Base-by-base conservation (phyloP, 1,140 invertebrate species). In the Tetramorium alpestre region DNA sequence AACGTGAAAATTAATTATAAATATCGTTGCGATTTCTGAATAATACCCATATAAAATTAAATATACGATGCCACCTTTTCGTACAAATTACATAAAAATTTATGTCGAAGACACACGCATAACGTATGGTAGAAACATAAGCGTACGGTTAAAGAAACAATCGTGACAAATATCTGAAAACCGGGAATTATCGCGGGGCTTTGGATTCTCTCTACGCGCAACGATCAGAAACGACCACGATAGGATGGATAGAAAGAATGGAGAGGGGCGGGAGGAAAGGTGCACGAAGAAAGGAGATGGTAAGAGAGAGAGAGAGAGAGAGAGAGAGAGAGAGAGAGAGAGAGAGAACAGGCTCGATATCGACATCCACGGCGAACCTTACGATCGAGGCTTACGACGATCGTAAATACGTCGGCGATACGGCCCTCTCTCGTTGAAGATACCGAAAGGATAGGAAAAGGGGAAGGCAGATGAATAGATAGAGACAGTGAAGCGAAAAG, bases 351-450 rank as follows among this genome's bases (percentile, higher is more conserved):
- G 72, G 38, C 51, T 88, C 77, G 89, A 92, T 92, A 93, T 93
- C 93, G 92, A 92, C 93, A 90, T 92, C 92, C 89, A 89, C 75
- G 88, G 90, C 80, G 73, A 90, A 89, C 81, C 89, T 93, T 92
- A 92, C 92, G 91, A 92, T 92, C 92, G 89, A 93, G 91, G 93
- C 93, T 94, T 93, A 94, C 92, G 93, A 89, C 86, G 93, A 92
- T 93, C 92, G 92, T 94, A 93, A 94, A 93, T 93, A 93, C 93
- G 92, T 94, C 93, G 87, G 84, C 90, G 93, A 92, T 93, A 94
- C 88, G 91, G 85, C 91, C 88, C 87, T 92, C 87, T 80, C 85
- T 87, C 88, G 82, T 87, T 80, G 77, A 86, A 86, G 90, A 85
- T 89, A 91, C 82, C 85, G 77, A 89, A 89, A 75, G 80, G 70